Conservation (phyloP, 2,113 vertebrate species). For the Scolopax mira region DNA sequence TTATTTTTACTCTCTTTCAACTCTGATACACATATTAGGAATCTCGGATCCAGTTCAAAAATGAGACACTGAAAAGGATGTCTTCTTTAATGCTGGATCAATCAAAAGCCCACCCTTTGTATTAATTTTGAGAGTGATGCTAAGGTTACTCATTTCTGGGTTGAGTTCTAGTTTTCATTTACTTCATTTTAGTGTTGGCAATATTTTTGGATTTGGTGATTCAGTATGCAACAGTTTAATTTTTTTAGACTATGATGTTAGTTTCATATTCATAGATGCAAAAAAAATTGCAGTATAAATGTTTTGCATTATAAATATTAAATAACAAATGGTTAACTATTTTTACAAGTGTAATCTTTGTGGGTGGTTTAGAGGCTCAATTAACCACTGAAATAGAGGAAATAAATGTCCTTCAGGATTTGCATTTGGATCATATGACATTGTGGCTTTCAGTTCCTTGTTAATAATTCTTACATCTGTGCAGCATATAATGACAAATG, state of each 20-base stretch:
- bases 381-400: slow-evolving; percentile 7
- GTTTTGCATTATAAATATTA: neutral
- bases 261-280: neutral
- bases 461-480: slow-evolving; percentile 34
- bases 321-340: neutral
- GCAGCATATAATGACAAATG: neutral
- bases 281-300: neutral
- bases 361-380: slow-evolving; percentile 42
- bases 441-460: neutral
- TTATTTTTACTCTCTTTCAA: neutral
- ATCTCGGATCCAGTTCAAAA: neutral
- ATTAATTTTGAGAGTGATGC: neutral
- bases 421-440: slow-evolving; percentile 9
- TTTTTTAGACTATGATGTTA: neutral
- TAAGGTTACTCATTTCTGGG: neutral
- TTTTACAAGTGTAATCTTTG: slow-evolving; percentile 33
- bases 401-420: slow-evolving; percentile 18
- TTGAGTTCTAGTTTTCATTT: neutral
- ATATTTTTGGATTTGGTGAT: neutral
- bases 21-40: neutral
- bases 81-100: neutral
- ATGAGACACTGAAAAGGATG: neutral
- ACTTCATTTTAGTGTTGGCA: neutral
- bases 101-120: neutral
- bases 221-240: neutral